A percentile compares a stretch with the other conserved stretches of the same genome.
Conservation (phyloP, 2,888 invertebrate genomes). For the Caenorhabditis sp. region DNA sequence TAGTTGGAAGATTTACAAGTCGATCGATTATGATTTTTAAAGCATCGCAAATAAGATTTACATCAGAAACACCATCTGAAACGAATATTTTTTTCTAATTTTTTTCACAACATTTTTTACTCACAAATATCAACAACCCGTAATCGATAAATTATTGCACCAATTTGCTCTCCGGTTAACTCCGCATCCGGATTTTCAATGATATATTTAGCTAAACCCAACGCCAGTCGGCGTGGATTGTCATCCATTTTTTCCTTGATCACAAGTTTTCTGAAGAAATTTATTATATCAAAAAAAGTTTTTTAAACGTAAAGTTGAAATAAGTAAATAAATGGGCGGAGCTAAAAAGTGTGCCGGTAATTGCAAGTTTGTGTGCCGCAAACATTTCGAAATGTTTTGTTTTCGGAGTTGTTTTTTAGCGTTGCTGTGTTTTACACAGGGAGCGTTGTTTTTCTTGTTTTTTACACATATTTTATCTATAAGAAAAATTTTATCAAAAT, state of each 20-base stretch:
- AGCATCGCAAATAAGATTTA: conserved; percentile 22
- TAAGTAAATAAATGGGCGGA: conserved; percentile 8
- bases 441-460: too few relatives aligned
- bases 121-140: conserved; percentile 30
- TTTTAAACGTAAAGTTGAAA: not conserved
- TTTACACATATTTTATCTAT: too few relatives aligned
- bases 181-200: conserved; percentile 1
- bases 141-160: conserved; percentile 28
- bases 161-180: conserved; percentile 4
- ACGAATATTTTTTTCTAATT: not conserved
- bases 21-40: conserved; percentile 13
- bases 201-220: conserved; percentile 22
- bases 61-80: conserved; percentile 15
- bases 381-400: not conserved
- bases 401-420: conserved; percentile 15
- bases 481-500: too few relatives aligned
- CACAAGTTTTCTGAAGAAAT: not conserved
- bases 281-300: conserved; percentile 1
- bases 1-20: conserved; percentile 13
- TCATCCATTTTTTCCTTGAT: conserved; percentile 3
- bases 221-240: conserved; percentile 11
- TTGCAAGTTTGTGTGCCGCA: not conserved
- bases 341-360: not conserved
- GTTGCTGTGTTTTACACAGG: not conserved
- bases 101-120: conserved; percentile 1